These are phyloP conservation scores for Pseudomyrmex flavicornis DNA, from an alignment of 1,140 invertebrate genomes.

Conservation along the genomic window DNA sequence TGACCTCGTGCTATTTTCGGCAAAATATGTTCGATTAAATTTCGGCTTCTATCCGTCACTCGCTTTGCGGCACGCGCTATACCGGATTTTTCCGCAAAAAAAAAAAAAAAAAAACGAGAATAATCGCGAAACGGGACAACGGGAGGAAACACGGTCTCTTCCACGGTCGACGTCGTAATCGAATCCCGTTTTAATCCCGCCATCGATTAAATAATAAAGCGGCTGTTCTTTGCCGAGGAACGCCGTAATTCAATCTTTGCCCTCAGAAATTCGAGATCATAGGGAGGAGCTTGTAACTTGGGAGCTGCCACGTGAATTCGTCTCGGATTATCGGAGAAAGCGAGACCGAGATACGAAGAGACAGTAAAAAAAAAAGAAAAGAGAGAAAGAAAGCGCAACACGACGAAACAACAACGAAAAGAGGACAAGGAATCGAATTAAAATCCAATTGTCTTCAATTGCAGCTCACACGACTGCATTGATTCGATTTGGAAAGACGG, in stretches of 20 bases:
- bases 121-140: constrained; percentile 8
- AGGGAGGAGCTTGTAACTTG: constrained; percentile 29
- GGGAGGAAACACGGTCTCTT: constrained; percentile 10
- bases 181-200: constrained; percentile 57
- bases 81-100: not conserved
- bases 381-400: too few species aligned
- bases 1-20: too few species aligned
- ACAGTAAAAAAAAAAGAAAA: not conserved
- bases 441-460: constrained; percentile 69
- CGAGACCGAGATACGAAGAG: not conserved
- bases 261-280: constrained; percentile 48
- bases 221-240: constrained; percentile 32
- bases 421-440: constrained; percentile 62
- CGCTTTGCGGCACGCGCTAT: too few species aligned
- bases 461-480: constrained; percentile 50
- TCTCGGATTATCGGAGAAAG: constrained; percentile 32
- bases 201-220: constrained; percentile 61
- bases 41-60: too few species aligned
- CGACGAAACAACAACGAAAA: not conserved
- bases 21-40: not conserved
- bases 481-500: constrained; percentile 68
- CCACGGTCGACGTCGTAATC: constrained; percentile 32
- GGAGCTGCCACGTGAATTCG: not conserved
- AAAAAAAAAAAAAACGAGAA: constrained; percentile 4
- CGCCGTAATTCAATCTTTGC: constrained; percentile 47